A percentile compares a stretch with the other conserved stretches of the same genome.
Evolutionary conservation across 1,140 invertebrate genomes (phyloP).

Genomic region (Ylistrum balloti): DNA sequence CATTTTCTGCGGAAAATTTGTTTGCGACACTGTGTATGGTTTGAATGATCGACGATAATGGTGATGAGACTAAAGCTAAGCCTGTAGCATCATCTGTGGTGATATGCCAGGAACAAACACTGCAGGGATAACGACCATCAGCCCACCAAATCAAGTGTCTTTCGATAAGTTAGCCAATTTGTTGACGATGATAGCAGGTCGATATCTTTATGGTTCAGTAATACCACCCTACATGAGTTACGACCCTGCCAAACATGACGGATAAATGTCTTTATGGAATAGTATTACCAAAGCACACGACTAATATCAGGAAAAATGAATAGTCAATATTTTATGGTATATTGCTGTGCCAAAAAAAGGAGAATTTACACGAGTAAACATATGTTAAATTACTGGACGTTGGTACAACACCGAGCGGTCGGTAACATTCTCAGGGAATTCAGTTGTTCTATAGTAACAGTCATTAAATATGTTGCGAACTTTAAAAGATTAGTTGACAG

Average conservation of each 20-base stretch:
- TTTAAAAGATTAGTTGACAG: no score
- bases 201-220: background rate
- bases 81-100: background rate
- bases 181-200: background rate
- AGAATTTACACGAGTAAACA: no score
- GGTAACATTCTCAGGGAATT: no score
- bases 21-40: constrained; percentile 25
- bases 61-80: background rate
- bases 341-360: no score
- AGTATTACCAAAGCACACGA: no score
- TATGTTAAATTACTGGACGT: no score
- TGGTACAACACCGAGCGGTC: no score
- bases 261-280: no score
- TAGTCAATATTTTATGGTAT: no score
- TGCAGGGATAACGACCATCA: background rate
- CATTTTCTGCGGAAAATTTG: constrained; percentile 19
- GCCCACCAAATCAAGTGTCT: background rate
- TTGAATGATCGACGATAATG: constrained; percentile 7
- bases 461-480: no score
- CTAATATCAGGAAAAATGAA: no score
- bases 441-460: no score
- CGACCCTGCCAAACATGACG: background rate
- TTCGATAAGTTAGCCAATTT: background rate
- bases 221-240: background rate
- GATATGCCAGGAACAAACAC: background rate